Evolutionary conservation across 2,888 invertebrate genomes (phyloP), one percentile per base, ranked within the genome.

Genomic region (Chesias legatella): DNA sequence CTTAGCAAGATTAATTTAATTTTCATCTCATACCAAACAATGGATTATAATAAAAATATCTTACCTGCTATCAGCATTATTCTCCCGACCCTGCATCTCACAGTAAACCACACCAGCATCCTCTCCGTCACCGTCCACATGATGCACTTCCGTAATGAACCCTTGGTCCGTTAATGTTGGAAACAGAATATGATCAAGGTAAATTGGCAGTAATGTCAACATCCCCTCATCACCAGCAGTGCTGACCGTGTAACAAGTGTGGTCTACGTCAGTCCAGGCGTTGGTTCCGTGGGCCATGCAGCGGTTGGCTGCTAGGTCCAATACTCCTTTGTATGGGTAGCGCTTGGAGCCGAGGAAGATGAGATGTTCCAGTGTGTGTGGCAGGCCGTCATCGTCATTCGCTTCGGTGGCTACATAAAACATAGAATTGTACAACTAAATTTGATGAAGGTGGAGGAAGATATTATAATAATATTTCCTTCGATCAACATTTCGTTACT

Each of bases 91-190:
- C 78, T 96, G 97, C 95, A 97, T 97, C 86, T 98, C 98, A 75
- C 95, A 96, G 73, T 98, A 98, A n/a, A 98, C 97, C 7, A 98
- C 96, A 9, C 98, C 98, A 7, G 94, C 96, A 88, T 98, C 94
- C 53, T 95, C 93, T 0, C 97, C 98, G 44, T 94, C 92, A 0
- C 93, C 94, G 60, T 94, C 95, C 48, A 98, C 90, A 72, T 98
- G 97, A 76, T 98, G 96, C 0, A 98, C 97, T 84, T 98, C 98
- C 0, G 97, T 98, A 17, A 92, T 84, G 70, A 92, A 98, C 1
- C 92, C 95, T 51, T 94, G 90, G 53, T 96, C 94, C 22, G 93
- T 94, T 9, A 98, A 88, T 3, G 93, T 93, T 0, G 98, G 97
- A 63, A 93, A 93, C 28, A 98, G 84, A 54, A 98, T 92, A 68